phyloP scores from a whole-genome alignment of 2,113 vertebrate genomes.

The Nothobranchius kuhntae region DNA sequence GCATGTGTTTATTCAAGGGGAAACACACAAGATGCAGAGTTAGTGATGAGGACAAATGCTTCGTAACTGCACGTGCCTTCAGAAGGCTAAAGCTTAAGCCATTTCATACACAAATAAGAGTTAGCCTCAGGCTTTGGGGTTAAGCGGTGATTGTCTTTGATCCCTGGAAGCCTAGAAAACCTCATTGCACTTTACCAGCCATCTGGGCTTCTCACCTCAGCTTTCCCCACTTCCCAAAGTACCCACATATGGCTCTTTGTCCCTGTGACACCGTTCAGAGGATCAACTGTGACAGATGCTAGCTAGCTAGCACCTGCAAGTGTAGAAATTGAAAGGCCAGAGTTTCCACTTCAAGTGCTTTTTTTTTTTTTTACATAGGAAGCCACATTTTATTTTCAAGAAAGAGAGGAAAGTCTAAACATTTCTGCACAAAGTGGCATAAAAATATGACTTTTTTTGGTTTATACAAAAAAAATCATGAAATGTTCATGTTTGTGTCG shows the following conservation, averaged over 20 bases:
- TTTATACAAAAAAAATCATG: background rate
- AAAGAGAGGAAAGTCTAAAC: background rate
- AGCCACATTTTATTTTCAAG: background rate
- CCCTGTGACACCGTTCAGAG: constrained; percentile 37
- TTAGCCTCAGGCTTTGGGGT: constrained; percentile 43
- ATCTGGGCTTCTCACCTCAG: constrained; percentile 56
- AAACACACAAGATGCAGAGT: background rate
- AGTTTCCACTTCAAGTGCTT: constrained; percentile 12
- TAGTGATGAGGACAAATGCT: constrained; percentile 43
- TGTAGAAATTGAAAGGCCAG: background rate
- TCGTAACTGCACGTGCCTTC: constrained; percentile 58
- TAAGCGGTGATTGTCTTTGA: constrained; percentile 65
- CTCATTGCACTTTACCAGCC: constrained; percentile 49
- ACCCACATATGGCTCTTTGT: constrained; percentile 24
- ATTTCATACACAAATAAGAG: constrained; percentile 22
- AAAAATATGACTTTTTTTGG: background rate
- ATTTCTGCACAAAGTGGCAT: background rate
- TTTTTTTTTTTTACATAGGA: background rate
- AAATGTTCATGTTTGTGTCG: background rate
- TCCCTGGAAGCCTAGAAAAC: constrained; percentile 52
- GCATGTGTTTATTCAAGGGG: background rate
- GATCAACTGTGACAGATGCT: constrained; percentile 54
- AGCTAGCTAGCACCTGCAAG: constrained; percentile 21
- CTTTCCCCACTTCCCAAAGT: constrained; percentile 19
- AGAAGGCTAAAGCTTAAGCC: constrained; percentile 58